Percentiles rank a stretch among this genome's conserved stretches.
Evolutionary conservation across 2,888 invertebrate genomes (phyloP).

Genomic region (Dryocosmus kuriphilus): DNA sequence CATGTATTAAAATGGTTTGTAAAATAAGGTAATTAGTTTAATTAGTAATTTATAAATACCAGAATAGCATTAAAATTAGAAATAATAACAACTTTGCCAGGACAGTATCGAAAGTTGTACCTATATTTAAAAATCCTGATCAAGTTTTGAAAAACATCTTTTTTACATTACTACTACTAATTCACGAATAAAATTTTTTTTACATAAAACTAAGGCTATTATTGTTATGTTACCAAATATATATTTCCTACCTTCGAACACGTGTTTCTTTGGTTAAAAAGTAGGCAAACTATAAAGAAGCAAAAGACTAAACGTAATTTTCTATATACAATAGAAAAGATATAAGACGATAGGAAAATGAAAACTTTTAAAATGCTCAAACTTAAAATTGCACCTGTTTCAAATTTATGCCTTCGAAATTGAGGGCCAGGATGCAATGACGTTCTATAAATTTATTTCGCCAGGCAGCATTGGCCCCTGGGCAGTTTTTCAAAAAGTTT

Average conservation of each 20-base stretch:
- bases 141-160: neutral
- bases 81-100: neutral
- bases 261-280: no score
- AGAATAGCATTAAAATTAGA: neutral
- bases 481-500: no score
- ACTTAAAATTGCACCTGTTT: no score
- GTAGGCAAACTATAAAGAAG: neutral
- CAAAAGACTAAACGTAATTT: no score
- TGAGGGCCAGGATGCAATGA: no score
- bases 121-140: neutral
- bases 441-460: no score
- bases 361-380: no score
- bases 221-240: neutral
- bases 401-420: no score
- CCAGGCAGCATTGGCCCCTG: no score
- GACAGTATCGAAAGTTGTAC: constrained; percentile 3
- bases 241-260: neutral
- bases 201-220: neutral
- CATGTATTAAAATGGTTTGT: neutral
- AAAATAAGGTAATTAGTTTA: neutral
- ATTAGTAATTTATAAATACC: constrained; percentile 4
- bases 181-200: neutral
- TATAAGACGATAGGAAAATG: no score
- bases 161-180: neutral
- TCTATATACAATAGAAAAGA: no score